Base-by-base conservation (phyloP, 1,140 invertebrate genomes). In the Eufriesea mexicana region DNA sequence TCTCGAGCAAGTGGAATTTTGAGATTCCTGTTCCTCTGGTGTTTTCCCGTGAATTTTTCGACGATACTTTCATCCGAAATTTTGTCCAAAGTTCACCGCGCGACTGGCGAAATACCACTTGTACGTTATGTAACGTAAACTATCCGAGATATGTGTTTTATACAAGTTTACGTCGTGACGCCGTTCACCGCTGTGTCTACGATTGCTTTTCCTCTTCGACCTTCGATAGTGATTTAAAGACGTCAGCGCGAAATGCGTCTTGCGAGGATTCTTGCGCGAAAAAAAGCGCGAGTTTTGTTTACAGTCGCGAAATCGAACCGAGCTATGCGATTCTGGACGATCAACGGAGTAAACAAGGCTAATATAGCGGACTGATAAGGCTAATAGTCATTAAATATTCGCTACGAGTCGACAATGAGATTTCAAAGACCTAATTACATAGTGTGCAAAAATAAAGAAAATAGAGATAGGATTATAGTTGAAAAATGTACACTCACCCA, bases 401-500 rank as follows among this genome's bases (percentile, higher is more conserved):
- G 7, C 28, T 18, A 28, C 6, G 28, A 28, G 18, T 25, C 6
- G 18, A 28, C 18, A 18, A 62, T 35, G 9, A 28, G 18, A 62
- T 7, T 62, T 35, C 5, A 25, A 9, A 45, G n/a, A n/a, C n/a
- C n/a, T 54, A 9, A 8, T 35, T 55, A 16, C 14, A n/a, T 55
- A 23, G 9, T 2, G 71, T n/a, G 6, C 18, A 10, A 20, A 25
- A 18, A 4, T 6, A 4, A 35, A 35, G n/a, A 35, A 35, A 35
- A 4, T 1, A 35, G 6, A 28, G 14, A 9, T 1, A 28, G 12
- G 47, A 25, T 12, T 8, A 61, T 28, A 7, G 12, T 20, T 12
- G 5, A 16, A 57, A 35, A 9, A 35, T 18, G 47, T 12, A 5
- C 49, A 92, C 91, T 92, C 85, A 93, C 92, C 92, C 68, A 91